Conservation (phyloP, 2,888 invertebrate species). For the Julus scandinavius region DNA sequence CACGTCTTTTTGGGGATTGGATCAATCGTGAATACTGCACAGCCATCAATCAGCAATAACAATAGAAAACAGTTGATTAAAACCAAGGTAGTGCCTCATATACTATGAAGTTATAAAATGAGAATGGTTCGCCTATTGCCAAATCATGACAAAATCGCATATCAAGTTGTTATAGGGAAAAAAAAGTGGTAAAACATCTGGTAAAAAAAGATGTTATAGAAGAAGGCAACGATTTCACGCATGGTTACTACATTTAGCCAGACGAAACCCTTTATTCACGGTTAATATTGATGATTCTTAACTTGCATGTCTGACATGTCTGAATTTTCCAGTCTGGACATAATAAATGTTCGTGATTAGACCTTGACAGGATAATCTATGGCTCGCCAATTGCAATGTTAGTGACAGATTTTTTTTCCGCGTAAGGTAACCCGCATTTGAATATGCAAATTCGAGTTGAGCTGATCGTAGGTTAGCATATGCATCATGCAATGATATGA, state of each 20-base stretch:
- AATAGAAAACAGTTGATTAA: no score
- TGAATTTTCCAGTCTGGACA: slow-evolving; percentile 34
- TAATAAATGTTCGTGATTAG: background rate
- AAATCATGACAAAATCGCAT: no score
- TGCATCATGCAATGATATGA: background rate
- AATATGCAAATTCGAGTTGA: background rate
- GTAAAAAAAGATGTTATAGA: no score
- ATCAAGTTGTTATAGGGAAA: no score
- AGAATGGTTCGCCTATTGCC: no score
- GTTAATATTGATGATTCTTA: background rate
- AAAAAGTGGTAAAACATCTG: no score
- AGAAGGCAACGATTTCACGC: background rate
- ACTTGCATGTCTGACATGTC: background rate
- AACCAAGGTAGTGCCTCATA: no score
- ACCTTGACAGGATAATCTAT: background rate
- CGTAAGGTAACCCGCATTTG: background rate
- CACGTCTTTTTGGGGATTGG: no score
- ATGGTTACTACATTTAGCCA: background rate
- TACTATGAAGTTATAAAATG: no score
- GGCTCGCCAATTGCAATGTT: background rate
- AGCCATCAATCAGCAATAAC: no score
- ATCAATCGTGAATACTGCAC: no score
- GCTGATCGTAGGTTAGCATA: background rate
- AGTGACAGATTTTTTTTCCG: background rate
- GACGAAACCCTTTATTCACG: slow-evolving; percentile 20